Evolutionary conservation across 2,113 vertebrate species (phyloP), one percentile per base, ranked within the genome.

Genomic region (Nettapus auritus): DNA sequence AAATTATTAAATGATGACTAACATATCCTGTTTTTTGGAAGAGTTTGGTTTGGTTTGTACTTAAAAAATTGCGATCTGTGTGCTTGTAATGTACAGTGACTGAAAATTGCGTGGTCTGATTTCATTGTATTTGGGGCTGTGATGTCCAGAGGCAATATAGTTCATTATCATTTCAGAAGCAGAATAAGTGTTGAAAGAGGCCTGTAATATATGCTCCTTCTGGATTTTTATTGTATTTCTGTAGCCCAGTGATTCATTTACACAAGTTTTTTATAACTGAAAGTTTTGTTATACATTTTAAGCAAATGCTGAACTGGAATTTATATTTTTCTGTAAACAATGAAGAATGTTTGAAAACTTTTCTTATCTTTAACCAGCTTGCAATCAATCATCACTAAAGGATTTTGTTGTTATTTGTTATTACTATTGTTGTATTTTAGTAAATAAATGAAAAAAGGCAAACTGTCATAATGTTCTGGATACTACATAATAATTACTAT

Each of bases 251-350:
- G 53, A 94, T 81, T 96, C 73, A 69, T 82, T 59, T 71, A 86
- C 76, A 4, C 56, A 90, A 91, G 15, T 11, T 80, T 82, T 95
- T 85, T 67, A 91, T 8, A 90, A 38, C 34, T 63, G 59, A 86
- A 76, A 57, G 31, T 33, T 97, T 94, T 97, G 29, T 73, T 91
- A 93, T 53, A 68, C 52, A 83, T 75, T 91, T 91, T 69, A 89
- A 92, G 68, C 40, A 91, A 96, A 90, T 81, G 85, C 11, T 76
- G 17, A 60, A 44, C 12, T 93, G 21, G 10, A 89, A 73, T 90
- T 95, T 85, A 48, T 74, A 21, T 70, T 94, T 95, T 96, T 82
- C 57, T 89, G 56, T 46, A 92, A 55, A 48, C 40, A 86, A 86
- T 70, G 22, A 93, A 70, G 80, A 86, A 74, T 26, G 4, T 42